Conservation (phyloP, 2,113 vertebrate genomes). For the Zapornia atra region DNA sequence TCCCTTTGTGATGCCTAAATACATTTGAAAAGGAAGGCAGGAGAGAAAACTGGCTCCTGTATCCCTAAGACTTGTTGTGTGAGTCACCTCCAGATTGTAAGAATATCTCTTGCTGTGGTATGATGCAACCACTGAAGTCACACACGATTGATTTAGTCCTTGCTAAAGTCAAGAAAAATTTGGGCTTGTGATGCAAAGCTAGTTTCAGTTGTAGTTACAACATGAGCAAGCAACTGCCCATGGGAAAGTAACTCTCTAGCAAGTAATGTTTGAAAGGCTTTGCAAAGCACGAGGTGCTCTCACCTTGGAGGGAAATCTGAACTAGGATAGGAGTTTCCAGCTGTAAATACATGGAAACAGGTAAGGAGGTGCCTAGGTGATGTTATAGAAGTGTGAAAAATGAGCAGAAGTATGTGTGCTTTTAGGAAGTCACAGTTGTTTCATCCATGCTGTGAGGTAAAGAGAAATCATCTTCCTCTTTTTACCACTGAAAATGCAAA, state of each 20-base stretch:
- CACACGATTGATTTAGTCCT: not conserved
- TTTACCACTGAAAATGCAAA: not conserved
- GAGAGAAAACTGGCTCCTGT: not conserved
- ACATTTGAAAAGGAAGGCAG: not conserved
- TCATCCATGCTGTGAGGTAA: not conserved
- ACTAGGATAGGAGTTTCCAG: not conserved
- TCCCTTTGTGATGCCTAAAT: not conserved
- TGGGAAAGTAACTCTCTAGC: not conserved
- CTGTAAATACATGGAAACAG: not conserved
- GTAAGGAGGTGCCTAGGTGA: not conserved
- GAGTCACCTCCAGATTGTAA: not conserved
- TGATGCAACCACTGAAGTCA: not conserved
- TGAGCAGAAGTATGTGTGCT: not conserved
- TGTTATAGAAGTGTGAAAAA: not conserved
- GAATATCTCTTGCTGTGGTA: not conserved
- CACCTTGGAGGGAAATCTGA: not conserved
- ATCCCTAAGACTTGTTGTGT: not conserved
- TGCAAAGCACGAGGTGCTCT: not conserved
- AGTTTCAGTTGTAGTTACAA: not conserved
- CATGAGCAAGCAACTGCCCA: not conserved
- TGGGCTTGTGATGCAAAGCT: not conserved
- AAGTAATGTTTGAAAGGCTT: not conserved
- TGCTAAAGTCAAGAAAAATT: conserved; percentile 3
- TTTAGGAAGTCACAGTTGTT: not conserved
- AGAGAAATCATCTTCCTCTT: not conserved